A percentile compares a stretch with the other conserved stretches of the same genome.
Evolutionary conservation across 1,140 invertebrate species (phyloP).

Genomic region (Lycorma delicatula): DNA sequence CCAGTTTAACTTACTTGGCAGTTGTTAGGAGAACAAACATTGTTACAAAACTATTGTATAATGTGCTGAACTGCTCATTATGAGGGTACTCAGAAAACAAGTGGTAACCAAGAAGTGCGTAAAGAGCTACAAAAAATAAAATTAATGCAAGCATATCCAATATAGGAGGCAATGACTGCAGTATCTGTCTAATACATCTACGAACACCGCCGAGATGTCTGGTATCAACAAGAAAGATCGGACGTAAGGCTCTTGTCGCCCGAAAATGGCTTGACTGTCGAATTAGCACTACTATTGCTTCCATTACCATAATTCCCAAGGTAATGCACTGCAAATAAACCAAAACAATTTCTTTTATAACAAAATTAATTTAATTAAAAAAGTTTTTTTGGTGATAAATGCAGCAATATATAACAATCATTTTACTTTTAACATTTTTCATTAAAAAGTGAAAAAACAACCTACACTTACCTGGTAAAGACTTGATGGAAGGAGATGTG

Average conservation of each 20-base stretch:
- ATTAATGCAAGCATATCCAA: conserved; percentile 79
- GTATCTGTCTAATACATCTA: conserved; percentile 61
- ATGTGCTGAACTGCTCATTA: conserved; percentile 68
- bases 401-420: not conserved
- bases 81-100: conserved; percentile 62
- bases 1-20: conserved; percentile 88
- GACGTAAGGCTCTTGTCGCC: conserved; percentile 76
- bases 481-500: too few species aligned
- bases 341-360: conserved; percentile 2
- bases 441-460: too few species aligned
- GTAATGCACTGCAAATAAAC: conserved; percentile 52
- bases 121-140: conserved; percentile 78
- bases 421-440: too few species aligned
- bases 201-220: conserved; percentile 68
- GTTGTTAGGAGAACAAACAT: conserved; percentile 86
- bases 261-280: conserved; percentile 79
- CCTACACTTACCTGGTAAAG: too few species aligned
- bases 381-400: too few species aligned
- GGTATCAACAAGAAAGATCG: conserved; percentile 83
- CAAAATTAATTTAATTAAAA: not conserved
- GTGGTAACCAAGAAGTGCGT: conserved; percentile 75
- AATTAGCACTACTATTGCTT: conserved; percentile 71
- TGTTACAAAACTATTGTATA: conserved; percentile 78
- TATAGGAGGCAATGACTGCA: conserved; percentile 81
- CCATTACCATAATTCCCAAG: conserved; percentile 73